Conservation (phyloP, 2,888 invertebrate species). For the Myopa testacea region DNA sequence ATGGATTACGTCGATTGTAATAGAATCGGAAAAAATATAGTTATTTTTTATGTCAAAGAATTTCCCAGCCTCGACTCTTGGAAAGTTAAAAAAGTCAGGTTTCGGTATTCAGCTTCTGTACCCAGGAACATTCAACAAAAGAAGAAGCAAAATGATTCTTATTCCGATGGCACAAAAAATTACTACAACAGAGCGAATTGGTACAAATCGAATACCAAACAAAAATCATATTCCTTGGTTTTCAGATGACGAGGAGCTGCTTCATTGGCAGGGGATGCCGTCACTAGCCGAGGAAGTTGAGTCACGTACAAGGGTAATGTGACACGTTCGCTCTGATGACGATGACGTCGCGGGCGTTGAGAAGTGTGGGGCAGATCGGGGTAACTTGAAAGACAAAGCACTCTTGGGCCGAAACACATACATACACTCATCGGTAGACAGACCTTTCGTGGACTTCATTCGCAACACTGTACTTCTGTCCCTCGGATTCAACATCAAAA, state of each 20-base stretch:
- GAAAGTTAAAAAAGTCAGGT: too few species aligned
- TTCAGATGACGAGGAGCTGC: not conserved
- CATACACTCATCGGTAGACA: not conserved
- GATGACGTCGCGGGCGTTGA: conserved; percentile 11
- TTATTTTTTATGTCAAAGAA: too few species aligned
- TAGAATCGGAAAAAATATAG: too few species aligned
- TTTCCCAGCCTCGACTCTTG: too few species aligned
- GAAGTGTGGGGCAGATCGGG: not conserved
- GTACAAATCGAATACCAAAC: not conserved
- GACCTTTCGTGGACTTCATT: too few species aligned
- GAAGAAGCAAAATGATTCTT: too few species aligned
- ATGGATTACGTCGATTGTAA: too few species aligned
- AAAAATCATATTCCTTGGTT: not conserved
- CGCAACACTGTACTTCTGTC: too few species aligned
- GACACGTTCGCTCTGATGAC: conserved; percentile 36
- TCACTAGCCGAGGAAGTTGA: conserved; percentile 20
- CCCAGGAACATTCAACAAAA: too few species aligned
- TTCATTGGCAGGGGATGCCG: not conserved
- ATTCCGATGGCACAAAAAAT: not conserved
- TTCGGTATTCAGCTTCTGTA: too few species aligned
- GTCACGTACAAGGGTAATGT: conserved; percentile 41
- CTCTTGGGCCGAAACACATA: not conserved
- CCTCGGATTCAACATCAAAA: too few species aligned
- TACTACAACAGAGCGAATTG: not conserved
- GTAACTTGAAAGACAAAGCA: not conserved